Evolutionary conservation across 1,140 invertebrate species (phyloP).

Genomic region (Anastrepha obliqua): DNA sequence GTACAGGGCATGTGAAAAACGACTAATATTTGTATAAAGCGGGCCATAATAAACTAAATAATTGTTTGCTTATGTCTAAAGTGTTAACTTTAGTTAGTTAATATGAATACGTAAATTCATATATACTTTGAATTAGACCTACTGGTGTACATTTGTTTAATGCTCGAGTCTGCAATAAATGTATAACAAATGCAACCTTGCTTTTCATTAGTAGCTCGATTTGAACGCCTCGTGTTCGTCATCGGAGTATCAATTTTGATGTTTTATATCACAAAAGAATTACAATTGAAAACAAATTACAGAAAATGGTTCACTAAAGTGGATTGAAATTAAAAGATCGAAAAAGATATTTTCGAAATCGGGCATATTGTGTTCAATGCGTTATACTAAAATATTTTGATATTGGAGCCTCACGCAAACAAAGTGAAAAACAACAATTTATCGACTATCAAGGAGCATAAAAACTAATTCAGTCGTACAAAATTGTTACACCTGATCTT

Average conservation of each 20-base stretch:
- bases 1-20: neutral
- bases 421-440: neutral
- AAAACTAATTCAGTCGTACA: neutral
- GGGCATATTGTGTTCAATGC: neutral
- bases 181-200: constrained; percentile 16
- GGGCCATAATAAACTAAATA: neutral
- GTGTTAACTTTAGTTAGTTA: neutral
- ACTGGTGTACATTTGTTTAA: too few species aligned
- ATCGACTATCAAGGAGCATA: constrained; percentile 3
- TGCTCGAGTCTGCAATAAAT: neutral
- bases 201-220: constrained; percentile 29
- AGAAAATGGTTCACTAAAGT: neutral
- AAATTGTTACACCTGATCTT: neutral
- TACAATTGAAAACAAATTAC: constrained; percentile 6
- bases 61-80: neutral
- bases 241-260: constrained; percentile 27
- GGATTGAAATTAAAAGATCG: neutral
- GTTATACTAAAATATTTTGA: neutral
- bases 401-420: neutral
- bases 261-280: constrained; percentile 28
- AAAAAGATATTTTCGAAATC: neutral
- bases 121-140: too few species aligned
- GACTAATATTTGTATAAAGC: neutral
- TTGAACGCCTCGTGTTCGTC: constrained; percentile 51
- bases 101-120: too few species aligned